phyloP scores from a whole-genome alignment of 2,113 vertebrate genomes.

The Syngnathus typhle region DNA sequence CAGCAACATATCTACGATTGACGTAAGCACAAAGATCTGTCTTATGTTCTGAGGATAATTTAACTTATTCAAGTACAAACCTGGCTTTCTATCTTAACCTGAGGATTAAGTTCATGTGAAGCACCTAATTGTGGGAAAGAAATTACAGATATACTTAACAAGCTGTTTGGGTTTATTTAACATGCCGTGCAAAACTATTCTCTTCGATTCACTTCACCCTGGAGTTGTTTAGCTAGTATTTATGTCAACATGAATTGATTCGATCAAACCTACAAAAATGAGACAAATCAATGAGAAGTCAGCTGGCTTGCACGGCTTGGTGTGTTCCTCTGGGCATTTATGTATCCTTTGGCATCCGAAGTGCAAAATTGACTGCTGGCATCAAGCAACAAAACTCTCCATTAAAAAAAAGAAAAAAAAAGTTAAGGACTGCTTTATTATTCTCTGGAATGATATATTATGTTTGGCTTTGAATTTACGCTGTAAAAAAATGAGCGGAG shows the following conservation, averaged over 20 bases:
- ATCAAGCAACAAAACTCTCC: slow-evolving; percentile 20
- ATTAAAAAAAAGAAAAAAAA: neutral
- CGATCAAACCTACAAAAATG: slow-evolving; percentile 40
- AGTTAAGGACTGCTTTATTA: slow-evolving; percentile 18
- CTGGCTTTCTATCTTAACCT: neutral
- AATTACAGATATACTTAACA: neutral
- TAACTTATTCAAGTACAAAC: neutral
- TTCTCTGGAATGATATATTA: neutral
- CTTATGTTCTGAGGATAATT: neutral
- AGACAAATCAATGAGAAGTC: slow-evolving; percentile 34
- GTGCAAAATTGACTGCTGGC: slow-evolving; percentile 12
- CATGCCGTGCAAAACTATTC: slow-evolving; percentile 22
- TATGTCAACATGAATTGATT: slow-evolving; percentile 51
- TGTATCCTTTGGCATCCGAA: slow-evolving; percentile 28
- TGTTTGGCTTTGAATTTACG: neutral
- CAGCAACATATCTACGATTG: neutral
- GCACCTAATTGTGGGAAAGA: neutral
- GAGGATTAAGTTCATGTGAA: neutral
- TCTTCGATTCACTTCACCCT: slow-evolving; percentile 42
- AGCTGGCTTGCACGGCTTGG: slow-evolving; percentile 6
- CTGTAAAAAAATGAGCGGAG: too few relatives aligned
- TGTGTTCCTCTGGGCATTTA: slow-evolving; percentile 10
- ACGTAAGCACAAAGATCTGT: neutral
- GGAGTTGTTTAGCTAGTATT: slow-evolving; percentile 43
- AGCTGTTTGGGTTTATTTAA: slow-evolving; percentile 4